phyloP scores from a whole-genome alignment of 2,888 invertebrate genomes.

The Himalopsyche kuldschensis region DNA sequence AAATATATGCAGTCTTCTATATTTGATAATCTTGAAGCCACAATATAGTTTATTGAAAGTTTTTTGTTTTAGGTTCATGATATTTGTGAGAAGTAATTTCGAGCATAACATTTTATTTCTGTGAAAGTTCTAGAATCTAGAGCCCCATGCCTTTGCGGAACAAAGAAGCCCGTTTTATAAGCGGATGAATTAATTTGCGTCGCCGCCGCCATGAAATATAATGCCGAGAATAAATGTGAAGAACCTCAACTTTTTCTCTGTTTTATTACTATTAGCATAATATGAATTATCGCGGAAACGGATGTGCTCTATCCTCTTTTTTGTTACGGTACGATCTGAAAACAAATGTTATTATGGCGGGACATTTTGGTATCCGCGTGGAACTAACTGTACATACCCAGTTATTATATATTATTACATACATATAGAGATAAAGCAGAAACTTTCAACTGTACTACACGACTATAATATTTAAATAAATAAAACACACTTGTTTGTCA shows the following conservation, averaged over 20 bases:
- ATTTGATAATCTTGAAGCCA: no score
- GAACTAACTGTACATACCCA: neutral
- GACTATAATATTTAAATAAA: neutral
- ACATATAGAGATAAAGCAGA: neutral
- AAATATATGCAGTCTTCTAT: no score
- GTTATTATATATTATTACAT: neutral
- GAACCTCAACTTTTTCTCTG: conserved; percentile 30
- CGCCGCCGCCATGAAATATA: conserved; percentile 33
- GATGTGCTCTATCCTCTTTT: conserved; percentile 31
- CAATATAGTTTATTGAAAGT: no score
- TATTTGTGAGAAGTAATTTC: neutral
- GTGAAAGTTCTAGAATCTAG: neutral
- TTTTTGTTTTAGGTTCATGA: no score
- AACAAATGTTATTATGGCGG: neutral
- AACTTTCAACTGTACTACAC: neutral
- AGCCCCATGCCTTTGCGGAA: conserved; percentile 8
- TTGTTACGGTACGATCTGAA: conserved; percentile 12
- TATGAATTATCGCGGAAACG: conserved; percentile 39
- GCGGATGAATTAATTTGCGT: conserved; percentile 39
- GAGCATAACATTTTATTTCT: neutral
- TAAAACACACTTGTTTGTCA: no score
- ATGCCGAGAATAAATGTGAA: conserved; percentile 33
- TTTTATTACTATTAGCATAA: conserved; percentile 32
- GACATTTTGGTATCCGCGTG: neutral
- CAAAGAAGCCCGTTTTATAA: conserved; percentile 35